Base-by-base conservation (phyloP, 2,113 vertebrate species). In the Eulemur rufifrons region DNA sequence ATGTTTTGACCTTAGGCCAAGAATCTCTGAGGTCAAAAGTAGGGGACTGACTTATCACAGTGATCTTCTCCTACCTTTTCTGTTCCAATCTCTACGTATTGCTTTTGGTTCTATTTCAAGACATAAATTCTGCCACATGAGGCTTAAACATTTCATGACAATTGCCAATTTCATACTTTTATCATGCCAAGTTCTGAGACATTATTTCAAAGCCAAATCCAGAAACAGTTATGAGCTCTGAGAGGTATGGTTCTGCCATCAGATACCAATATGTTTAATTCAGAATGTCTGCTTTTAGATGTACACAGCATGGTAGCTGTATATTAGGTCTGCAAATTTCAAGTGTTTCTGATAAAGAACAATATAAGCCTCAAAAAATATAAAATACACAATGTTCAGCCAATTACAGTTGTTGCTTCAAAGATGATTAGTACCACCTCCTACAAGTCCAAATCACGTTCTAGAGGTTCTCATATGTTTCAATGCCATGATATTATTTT, bases 91-190 rank as follows among this genome's bases (percentile, higher is more conserved):
- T 81, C 71, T 64, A 29, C 32, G 21, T 45, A 20, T 73, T 90
- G 56, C 15, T 59, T 93, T 88, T 81, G 32, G 23, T 86, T 86
- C 9, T 56, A 37, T 45, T 89, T 96, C 34, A 96, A 89, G 20
- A 64, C 18, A 74, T 61, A 80, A 76, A 73, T 93, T 89, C 27
- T 71, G 50, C 32, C 32, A 69, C 61, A 37, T 50, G 29, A 80
- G 3, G 23, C 20, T 83, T 47, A 54, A 92, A 93, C 5, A 86
- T 63, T 92, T 90, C 8, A 50, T 83, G 25, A 34, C 80, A 86
- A 39, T 86, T 89, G 54, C 27, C 63, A 91, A 54, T 54, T 83
- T 83, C 23, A 52, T 61, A 4, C 7, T 74, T 82, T 12, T 32
- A 77, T 18, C 32, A 56, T 89, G n/a, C 10, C 61, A 80, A 29